Base-by-base conservation (phyloP, 2,888 invertebrate genomes). In the Nephrocerus scutellatus region DNA sequence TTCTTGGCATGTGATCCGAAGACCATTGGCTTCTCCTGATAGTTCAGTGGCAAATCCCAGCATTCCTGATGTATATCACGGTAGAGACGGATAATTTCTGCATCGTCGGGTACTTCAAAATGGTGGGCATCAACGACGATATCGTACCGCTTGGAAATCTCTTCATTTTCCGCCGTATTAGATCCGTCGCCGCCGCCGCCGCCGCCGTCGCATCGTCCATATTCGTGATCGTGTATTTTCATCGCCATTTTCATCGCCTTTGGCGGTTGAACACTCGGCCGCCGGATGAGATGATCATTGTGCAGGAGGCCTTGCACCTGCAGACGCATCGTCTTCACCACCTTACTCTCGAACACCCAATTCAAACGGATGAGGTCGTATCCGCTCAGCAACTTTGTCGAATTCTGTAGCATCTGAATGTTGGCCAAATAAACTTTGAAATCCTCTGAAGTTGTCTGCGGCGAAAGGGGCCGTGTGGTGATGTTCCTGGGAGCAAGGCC, bases 31-130 rank as follows among this genome's bases (percentile, higher is more conserved):
- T 88, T 88, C 59, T 91, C 90, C 50, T 91, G 90, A 49, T 89
- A 82, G 67, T 93, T 93, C 44, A 88, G 76, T 0, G 92, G 92
- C 57, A 93, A 81, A 65, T 91, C 90, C 91, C 91, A 92, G 62
- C 93, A 93, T 64, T 93, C 92, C 56, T 88, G 84, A 59, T 87
- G 83, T 36, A 93, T 62, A 46, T 77, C 79, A 28, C 79, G 70
- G 31, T 82, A 66, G 44, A 81, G 60, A 50, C 72, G 71, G 50
- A 77, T 76, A 68, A 80, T 74, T 52, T 77, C 76, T 41, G 79
- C 76, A 1, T 74, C 76, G 36, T 75, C 74, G 0, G 77, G 75
- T 41, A 70, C 63, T 1, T 66, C 57, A 1, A 57, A 39, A 20
- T 44, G 19, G 21, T 3, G 44, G 40, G 41, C 1, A 60, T n/a